These are phyloP conservation scores for Stenchaetothrips biformis DNA, from an alignment of 2,888 invertebrate genomes.

Conservation along the genomic window DNA sequence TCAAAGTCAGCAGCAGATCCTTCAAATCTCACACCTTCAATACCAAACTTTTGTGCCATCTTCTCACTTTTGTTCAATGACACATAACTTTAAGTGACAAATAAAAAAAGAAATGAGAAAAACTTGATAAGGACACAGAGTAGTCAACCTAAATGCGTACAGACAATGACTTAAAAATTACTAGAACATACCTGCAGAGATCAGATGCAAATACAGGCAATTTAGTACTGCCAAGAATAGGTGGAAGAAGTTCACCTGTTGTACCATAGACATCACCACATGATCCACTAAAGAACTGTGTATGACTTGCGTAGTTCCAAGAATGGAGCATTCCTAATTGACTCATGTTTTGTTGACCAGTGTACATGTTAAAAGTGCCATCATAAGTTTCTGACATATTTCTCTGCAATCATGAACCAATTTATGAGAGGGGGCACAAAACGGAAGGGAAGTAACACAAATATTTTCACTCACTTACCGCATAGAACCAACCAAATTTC, in stretches of 20 bases:
- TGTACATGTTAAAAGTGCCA: constrained; percentile 71
- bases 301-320: constrained; percentile 62
- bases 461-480: constrained; percentile 51
- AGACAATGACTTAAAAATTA: neutral
- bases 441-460: neutral
- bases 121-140: neutral
- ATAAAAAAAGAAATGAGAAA: constrained; percentile 7
- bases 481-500: constrained; percentile 81
- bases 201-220: constrained; percentile 69
- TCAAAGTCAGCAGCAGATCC: constrained; percentile 65
- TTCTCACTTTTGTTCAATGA: constrained; percentile 30
- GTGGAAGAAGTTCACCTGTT: constrained; percentile 77
- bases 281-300: constrained; percentile 53
- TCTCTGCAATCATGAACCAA: constrained; percentile 53
- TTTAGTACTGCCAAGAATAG: constrained; percentile 52
- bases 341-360: constrained; percentile 61
- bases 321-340: constrained; percentile 62
- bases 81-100: constrained; percentile 32
- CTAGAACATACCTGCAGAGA: constrained; percentile 64
- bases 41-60: constrained; percentile 41
- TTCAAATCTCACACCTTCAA: constrained; percentile 53
- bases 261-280: constrained; percentile 69
- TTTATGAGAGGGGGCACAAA: neutral
- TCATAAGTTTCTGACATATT: constrained; percentile 68
- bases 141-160: neutral